phyloP scores from a whole-genome alignment of 1,140 invertebrate species.

The Penaeus chinensis region DNA sequence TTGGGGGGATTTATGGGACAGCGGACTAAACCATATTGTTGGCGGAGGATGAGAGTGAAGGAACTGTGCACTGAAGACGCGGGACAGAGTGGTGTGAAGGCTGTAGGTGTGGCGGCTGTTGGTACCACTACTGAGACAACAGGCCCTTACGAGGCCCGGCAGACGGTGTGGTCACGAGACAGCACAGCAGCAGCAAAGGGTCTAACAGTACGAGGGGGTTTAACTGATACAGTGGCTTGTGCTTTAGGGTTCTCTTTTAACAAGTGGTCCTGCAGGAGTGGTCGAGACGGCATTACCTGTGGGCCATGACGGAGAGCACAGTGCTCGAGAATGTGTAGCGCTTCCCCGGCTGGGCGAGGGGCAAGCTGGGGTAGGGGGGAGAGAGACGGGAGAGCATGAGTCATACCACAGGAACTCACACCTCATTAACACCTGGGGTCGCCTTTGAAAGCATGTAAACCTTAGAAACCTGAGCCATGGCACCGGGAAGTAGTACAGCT shows the following conservation, averaged over 20 bases:
- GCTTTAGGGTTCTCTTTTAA: background rate
- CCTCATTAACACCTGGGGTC: too few species aligned
- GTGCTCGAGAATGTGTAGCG: conserved; percentile 58
- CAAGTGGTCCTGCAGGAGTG: background rate
- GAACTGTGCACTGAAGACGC: too few species aligned
- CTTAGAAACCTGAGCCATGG: too few species aligned
- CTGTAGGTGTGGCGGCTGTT: background rate
- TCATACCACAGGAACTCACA: background rate
- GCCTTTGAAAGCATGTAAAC: too few species aligned
- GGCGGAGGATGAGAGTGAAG: too few species aligned
- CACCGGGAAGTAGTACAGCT: too few species aligned
- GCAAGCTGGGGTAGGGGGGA: conserved; percentile 44
- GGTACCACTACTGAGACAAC: conserved; percentile 7
- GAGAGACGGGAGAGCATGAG: conserved; percentile 33
- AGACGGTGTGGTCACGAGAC: background rate
- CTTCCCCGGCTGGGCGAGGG: conserved; percentile 53
- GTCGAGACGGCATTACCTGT: conserved; percentile 38
- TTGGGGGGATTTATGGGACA: too few species aligned
- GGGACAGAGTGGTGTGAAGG: background rate
- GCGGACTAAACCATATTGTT: too few species aligned
- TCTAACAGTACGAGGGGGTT: background rate
- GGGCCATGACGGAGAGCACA: conserved; percentile 58
- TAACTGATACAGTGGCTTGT: background rate
- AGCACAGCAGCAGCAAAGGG: background rate
- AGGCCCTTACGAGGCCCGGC: background rate